Base-by-base conservation (phyloP, 1,140 invertebrate species). In the Monomorium pharaonis region DNA sequence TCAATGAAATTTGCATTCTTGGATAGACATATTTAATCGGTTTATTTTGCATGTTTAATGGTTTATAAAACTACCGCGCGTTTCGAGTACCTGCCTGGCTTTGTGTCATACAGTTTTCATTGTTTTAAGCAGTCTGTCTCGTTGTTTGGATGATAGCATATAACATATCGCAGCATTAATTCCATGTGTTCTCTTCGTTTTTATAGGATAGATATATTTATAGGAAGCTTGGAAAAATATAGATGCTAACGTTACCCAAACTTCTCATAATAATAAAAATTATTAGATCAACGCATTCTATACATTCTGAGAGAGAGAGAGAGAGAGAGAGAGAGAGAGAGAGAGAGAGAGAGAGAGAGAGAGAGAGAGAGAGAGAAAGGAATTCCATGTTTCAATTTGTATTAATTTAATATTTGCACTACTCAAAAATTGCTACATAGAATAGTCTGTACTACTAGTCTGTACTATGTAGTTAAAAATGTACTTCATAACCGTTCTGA, bases 1-100 rank as follows among this genome's bases (percentile, higher is more conserved):
- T 1, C 37, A 33, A 72, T 72, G 1, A 72, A 83, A 83, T 72
- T 83, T 72, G 24, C 27, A 72, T 83, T 83, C 37, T 72, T 58
- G 78, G n/a, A 72, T 44, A 27, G 47, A 30, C 65, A 81, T 44
- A 81, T 81, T 81, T 81, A 72, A 81, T 30, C 24, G 37, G 24
- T 21, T 67, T 42, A 24, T 72, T 74, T 72, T 60, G 37, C 37
- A 72, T 72, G 14, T 83, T 83, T 60, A 83, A 74, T 74, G 49
- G 24, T 3, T 72, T 44, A 72, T 58, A 27, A 83, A 80, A 74
- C 37, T n/a, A 27, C 24, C 33, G 33, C 42, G 7, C n/a, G 14
- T 60, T 72, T 72, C 4, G 9, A n/a, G 4, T 14, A 6, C 42
- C 56, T 72, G 30, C 9, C 7, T 58, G 24, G 33, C 5, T 44